Conservation (phyloP, 2,113 vertebrate species). For the Mormyrus lacerda region DNA sequence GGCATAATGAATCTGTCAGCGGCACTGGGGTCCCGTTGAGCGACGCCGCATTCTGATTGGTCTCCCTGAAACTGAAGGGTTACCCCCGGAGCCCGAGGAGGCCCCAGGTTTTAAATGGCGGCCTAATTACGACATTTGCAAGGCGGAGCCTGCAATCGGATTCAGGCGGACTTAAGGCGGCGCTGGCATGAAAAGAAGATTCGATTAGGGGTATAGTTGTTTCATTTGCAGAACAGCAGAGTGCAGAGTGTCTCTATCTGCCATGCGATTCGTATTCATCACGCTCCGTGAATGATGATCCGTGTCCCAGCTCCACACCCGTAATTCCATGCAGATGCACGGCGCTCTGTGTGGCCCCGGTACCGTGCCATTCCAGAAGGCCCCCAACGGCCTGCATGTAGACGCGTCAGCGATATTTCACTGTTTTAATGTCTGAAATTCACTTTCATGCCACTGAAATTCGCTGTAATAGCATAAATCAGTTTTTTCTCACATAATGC, state of each 20-base stretch:
- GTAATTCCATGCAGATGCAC: constrained; percentile 63
- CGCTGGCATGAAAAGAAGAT: constrained; percentile 64
- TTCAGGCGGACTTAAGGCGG: constrained; percentile 65
- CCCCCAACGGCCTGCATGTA: neutral
- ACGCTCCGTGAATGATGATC: constrained; percentile 58
- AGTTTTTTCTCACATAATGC: neutral
- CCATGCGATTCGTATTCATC: constrained; percentile 65
- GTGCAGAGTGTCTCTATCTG: constrained; percentile 64
- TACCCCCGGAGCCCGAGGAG: constrained; percentile 13
- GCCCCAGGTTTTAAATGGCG: constrained; percentile 50
- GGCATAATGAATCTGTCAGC: constrained; percentile 35
- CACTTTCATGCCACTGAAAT: neutral
- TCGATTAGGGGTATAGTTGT: constrained; percentile 70
- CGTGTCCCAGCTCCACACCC: constrained; percentile 52
- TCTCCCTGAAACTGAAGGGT: constrained; percentile 23
- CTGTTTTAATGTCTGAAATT: constrained; percentile 30
- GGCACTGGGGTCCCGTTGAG: constrained; percentile 10
- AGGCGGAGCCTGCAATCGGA: constrained; percentile 63
- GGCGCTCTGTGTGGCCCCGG: constrained; percentile 45
- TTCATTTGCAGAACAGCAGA: constrained; percentile 68
- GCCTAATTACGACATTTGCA: constrained; percentile 66
- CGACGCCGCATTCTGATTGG: constrained; percentile 38
- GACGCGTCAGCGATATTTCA: neutral
- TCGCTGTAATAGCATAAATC: neutral
- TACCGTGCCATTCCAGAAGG: neutral